phyloP scores from a whole-genome alignment of 2,113 vertebrate species.

The Nycticorax nycticorax region DNA sequence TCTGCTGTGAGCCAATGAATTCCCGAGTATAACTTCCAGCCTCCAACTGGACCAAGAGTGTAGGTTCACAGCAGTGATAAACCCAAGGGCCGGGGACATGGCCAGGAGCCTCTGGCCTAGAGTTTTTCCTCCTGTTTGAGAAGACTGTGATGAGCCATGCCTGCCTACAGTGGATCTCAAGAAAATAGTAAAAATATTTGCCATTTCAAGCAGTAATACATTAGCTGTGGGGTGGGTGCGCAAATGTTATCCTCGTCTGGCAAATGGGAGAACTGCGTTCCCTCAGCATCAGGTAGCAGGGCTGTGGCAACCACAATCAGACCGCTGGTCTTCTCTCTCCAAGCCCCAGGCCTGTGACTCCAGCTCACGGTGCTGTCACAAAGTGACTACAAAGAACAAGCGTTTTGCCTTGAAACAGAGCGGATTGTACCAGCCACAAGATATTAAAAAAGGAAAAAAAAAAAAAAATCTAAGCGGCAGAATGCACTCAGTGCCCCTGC shows the following conservation, averaged over 20 bases:
- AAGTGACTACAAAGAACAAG: not conserved
- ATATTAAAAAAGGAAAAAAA: not conserved
- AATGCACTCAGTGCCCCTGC: not conserved
- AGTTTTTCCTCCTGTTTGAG: not conserved
- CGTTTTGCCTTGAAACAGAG: conserved; percentile 21
- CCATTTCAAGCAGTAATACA: not conserved
- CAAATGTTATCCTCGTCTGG: not conserved
- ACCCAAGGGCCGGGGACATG: not conserved
- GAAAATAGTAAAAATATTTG: not conserved
- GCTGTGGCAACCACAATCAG: not conserved
- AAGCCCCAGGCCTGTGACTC: not conserved
- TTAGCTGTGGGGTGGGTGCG: not conserved
- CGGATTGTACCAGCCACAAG: not conserved
- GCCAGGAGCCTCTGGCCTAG: not conserved
- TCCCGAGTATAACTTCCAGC: not conserved
- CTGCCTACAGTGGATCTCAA: not conserved
- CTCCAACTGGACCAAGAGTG: not conserved
- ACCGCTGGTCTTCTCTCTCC: not conserved
- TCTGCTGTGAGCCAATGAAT: not conserved
- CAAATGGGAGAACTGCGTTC: not conserved
- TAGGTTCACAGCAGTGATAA: not conserved
- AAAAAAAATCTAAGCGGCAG: not conserved
- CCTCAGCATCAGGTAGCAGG: not conserved
- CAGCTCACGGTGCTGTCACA: not conserved
- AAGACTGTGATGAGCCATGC: not conserved